These are phyloP conservation scores for Smithornis capensis DNA, from an alignment of 2,113 vertebrate species.

Conservation along the genomic window DNA sequence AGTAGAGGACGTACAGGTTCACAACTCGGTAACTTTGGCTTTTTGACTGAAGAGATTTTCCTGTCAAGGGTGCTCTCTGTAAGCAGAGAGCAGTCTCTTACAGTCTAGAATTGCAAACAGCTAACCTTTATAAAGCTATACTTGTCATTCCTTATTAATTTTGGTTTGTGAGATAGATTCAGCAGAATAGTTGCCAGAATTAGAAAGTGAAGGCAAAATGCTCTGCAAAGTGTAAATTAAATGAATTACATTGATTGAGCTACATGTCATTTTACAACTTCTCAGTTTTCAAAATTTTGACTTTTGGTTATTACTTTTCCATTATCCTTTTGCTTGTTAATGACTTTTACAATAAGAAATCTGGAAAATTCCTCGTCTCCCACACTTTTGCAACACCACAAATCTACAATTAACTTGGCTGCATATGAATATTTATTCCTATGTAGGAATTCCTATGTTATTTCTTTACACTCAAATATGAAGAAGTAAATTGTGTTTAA, in stretches of 20 bases:
- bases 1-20: not conserved
- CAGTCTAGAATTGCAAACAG: not conserved
- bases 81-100: not conserved
- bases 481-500: not conserved
- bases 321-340: not conserved
- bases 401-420: not conserved
- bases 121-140: constrained; percentile 22
- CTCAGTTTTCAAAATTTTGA: not conserved
- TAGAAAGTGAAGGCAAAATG: not conserved
- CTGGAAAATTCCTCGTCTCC: not conserved
- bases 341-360: not conserved
- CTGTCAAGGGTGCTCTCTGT: not conserved
- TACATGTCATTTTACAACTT: constrained; percentile 15
- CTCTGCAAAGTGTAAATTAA: constrained; percentile 14
- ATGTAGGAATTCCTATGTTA: not conserved
- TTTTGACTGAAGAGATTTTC: not conserved
- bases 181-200: constrained; percentile 24
- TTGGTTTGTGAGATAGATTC: constrained; percentile 1
- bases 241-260: constrained; percentile 32
- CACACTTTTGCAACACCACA: not conserved
- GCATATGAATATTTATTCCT: not conserved
- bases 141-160: constrained; percentile 25
- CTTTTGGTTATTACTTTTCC: not conserved
- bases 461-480: not conserved
- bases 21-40: not conserved